Evolutionary conservation across 1,140 invertebrate species (phyloP).

Genomic region (Mya arenaria): DNA sequence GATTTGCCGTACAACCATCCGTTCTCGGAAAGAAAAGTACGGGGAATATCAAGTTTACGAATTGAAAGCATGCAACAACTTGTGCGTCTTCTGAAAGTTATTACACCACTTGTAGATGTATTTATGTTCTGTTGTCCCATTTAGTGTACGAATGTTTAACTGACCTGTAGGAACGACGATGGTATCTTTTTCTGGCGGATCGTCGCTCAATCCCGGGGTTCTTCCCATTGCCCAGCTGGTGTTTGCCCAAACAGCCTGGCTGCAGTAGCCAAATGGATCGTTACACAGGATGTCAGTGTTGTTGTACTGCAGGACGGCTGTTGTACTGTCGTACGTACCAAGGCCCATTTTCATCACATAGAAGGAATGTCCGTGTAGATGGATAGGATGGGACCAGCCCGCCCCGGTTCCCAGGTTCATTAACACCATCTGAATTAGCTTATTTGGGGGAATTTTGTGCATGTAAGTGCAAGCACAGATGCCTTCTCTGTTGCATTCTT

Average conservation of each 20-base stretch:
- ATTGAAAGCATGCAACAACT: no score
- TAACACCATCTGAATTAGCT: slow-evolving; percentile 35
- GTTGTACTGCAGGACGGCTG: slow-evolving; percentile 70
- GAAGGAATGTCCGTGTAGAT: slow-evolving; percentile 65
- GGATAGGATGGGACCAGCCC: slow-evolving; percentile 65
- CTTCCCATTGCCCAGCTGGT: slow-evolving; percentile 53
- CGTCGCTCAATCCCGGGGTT: slow-evolving; percentile 66
- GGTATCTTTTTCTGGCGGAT: slow-evolving; percentile 87
- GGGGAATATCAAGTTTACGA: no score
- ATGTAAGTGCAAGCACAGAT: slow-evolving; percentile 60
- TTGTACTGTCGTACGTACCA: slow-evolving; percentile 34
- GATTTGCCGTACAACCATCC: no score
- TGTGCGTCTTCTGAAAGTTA: no score
- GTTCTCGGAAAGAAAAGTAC: no score
- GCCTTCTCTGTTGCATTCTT: slow-evolving; percentile 12
- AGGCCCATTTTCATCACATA: slow-evolving; percentile 76
- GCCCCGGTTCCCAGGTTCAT: slow-evolving; percentile 47
- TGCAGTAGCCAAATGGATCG: slow-evolving; percentile 64
- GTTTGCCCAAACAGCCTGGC: slow-evolving; percentile 58
- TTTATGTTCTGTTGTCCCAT: no score
- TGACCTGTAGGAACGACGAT: slow-evolving; percentile 86
- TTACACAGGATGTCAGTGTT: slow-evolving; percentile 63
- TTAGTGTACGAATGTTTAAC: no score
- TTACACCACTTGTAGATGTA: no score
- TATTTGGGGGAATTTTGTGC: slow-evolving; percentile 7